Conservation (phyloP, 2,113 vertebrate species). For the Sinocyclocheilus anophthalmus region DNA sequence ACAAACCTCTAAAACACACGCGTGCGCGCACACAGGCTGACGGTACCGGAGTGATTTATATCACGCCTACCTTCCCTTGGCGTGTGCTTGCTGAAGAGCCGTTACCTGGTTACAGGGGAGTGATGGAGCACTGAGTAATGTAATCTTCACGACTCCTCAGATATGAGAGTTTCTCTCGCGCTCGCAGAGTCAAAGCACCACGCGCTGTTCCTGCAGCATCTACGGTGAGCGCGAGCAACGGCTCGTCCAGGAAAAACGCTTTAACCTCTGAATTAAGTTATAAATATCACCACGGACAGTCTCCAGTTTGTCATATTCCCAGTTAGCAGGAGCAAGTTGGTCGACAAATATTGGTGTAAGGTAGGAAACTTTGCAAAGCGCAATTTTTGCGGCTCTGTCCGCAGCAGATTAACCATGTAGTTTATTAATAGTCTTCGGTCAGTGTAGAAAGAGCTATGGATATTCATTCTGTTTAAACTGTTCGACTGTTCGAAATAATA, state of each 20-base stretch:
- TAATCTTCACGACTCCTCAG: constrained; percentile 52
- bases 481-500: not conserved
- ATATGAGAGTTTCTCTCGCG: constrained; percentile 39
- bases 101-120: constrained; percentile 78
- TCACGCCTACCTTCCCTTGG: constrained; percentile 67
- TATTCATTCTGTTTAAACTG: not conserved
- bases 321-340: not conserved
- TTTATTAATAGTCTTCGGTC: not conserved
- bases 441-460: not conserved
- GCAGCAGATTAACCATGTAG: not conserved
- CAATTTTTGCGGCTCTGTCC: not conserved
- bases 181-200: not conserved
- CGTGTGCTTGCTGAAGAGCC: constrained; percentile 61
- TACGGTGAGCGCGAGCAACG: not conserved
- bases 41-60: constrained; percentile 50
- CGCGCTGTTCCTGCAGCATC: constrained; percentile 8
- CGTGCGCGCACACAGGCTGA: not conserved
- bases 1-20: not conserved
- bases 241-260: not conserved
- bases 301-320: not conserved
- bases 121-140: constrained; percentile 60
- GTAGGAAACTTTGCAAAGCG: constrained; percentile 21
- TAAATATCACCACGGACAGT: not conserved
- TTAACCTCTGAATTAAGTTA: not conserved
- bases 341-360: constrained; percentile 11